These are phyloP conservation scores for Heteromyza rotundicornis DNA, from an alignment of 2,888 invertebrate species.

Conservation along the genomic window DNA sequence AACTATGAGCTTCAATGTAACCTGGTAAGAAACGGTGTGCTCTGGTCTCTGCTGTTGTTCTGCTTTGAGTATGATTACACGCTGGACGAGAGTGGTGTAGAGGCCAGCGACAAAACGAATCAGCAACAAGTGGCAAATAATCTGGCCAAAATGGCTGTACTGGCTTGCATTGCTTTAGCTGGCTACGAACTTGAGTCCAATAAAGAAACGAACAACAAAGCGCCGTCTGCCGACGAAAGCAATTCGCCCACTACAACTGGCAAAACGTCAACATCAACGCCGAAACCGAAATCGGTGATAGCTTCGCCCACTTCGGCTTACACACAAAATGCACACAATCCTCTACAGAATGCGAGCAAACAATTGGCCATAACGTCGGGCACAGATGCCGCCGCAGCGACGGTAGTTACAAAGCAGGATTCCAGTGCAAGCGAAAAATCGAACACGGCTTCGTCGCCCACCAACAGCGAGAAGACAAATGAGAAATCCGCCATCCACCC, in stretches of 20 bases:
- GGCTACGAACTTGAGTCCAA: constrained; percentile 66
- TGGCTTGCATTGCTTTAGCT: constrained; percentile 83
- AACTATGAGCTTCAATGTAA: constrained; percentile 80
- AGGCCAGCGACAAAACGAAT: constrained; percentile 82
- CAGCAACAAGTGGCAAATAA: constrained; percentile 93
- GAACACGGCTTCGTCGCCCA: constrained; percentile 45
- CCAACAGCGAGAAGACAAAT: constrained; percentile 39
- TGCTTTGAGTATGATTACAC: constrained; percentile 97
- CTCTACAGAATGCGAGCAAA: constrained; percentile 54
- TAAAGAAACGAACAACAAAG: constrained; percentile 29
- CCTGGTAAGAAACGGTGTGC: constrained; percentile 81
- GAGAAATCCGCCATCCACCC: constrained; percentile 40
- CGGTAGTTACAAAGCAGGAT: constrained; percentile 43
- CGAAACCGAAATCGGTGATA: constrained; percentile 28
- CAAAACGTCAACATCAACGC: constrained; percentile 24
- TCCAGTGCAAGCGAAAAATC: constrained; percentile 49
- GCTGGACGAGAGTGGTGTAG: constrained; percentile 93
- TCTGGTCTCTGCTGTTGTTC: constrained; percentile 90
- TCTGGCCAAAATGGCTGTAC: constrained; percentile 84
- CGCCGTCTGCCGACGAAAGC: constrained; percentile 18
- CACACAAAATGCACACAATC: constrained; percentile 61
- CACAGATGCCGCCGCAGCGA: constrained; percentile 36
- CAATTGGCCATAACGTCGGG: constrained; percentile 50
- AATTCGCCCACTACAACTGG: constrained; percentile 26
- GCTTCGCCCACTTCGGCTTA: constrained; percentile 49